Percentiles rank a stretch among this genome's conserved stretches.
Evolutionary conservation across 2,888 invertebrate species (phyloP).

Genomic region (Dimorphilus gyrociliatus): DNA sequence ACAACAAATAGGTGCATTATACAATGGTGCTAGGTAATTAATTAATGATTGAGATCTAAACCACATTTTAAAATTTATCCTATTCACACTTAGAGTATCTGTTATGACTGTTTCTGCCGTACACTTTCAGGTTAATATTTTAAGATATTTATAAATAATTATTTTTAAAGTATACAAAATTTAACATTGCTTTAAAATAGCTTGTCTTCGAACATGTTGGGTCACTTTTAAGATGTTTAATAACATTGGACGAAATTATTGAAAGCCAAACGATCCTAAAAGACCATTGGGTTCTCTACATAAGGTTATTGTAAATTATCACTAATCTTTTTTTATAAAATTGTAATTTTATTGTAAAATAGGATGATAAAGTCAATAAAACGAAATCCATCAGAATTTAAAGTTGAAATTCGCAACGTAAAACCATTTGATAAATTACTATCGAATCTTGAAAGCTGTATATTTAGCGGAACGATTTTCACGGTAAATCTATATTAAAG

Average conservation of each 20-base stretch:
- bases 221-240: constrained; percentile 40
- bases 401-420: constrained; percentile 47
- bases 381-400: constrained; percentile 48
- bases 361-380: constrained; percentile 50
- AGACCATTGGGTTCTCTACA: constrained; percentile 60
- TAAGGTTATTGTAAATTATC: constrained; percentile 39
- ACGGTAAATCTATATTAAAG: constrained; percentile 40
- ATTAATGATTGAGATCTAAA: constrained; percentile 23
- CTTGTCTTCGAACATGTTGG: constrained; percentile 40
- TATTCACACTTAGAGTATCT: not conserved
- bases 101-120: constrained; percentile 37
- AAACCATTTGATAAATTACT: constrained; percentile 54
- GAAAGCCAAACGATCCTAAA: constrained; percentile 44
- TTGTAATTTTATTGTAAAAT: constrained; percentile 2
- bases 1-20: constrained; percentile 55
- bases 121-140: constrained; percentile 30
- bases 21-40: constrained; percentile 20
- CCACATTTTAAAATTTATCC: constrained; percentile 4
- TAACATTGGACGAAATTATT: constrained; percentile 52
- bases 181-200: constrained; percentile 12
- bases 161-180: constrained; percentile 2
- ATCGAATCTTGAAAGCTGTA: constrained; percentile 49
- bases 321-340: constrained; percentile 1
- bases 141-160: not conserved
- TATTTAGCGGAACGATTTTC: constrained; percentile 54